Percentiles rank a stretch among this genome's conserved stretches.
Evolutionary conservation across 2,797 vertebrate species (phyloP).

Genomic region (Xerus rutilus): DNA sequence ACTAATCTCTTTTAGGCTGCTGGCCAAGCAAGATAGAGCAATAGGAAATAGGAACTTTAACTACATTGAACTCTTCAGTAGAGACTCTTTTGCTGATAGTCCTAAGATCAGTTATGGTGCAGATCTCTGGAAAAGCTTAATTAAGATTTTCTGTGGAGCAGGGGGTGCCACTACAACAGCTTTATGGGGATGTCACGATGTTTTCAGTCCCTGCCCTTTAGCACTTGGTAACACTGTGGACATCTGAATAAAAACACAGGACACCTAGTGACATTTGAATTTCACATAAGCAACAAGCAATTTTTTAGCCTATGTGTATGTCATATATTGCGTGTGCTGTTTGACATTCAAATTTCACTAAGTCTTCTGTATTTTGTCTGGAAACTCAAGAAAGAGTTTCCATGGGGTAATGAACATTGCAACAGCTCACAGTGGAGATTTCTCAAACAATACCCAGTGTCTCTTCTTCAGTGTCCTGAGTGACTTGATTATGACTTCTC

Average conservation of each 20-base stretch:
- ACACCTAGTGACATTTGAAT: background rate
- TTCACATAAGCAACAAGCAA: background rate
- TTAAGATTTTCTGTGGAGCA: too few species aligned
- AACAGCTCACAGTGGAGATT: slow-evolving; percentile 10
- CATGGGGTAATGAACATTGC: background rate
- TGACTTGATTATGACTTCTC: background rate
- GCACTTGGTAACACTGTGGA: background rate
- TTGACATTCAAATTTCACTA: background rate
- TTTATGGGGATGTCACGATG: background rate
- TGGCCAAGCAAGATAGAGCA: too few species aligned
- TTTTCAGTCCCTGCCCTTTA: background rate
- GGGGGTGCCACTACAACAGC: background rate
- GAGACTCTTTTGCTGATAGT: too few species aligned
- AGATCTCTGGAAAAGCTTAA: too few species aligned
- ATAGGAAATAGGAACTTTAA: too few species aligned
- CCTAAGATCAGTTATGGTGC: too few species aligned
- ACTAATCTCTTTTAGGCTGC: too few species aligned
- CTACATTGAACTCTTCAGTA: too few species aligned
- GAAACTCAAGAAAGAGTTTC: background rate
- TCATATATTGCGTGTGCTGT: background rate
- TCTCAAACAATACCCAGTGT: background rate
- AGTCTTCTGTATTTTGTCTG: background rate
- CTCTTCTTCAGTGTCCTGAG: background rate
- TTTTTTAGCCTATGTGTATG: background rate
- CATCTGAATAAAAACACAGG: background rate